Percentiles rank a stretch among this genome's conserved stretches.
Conservation (phyloP, 2,888 invertebrate genomes). For the Leuctra nigra region DNA sequence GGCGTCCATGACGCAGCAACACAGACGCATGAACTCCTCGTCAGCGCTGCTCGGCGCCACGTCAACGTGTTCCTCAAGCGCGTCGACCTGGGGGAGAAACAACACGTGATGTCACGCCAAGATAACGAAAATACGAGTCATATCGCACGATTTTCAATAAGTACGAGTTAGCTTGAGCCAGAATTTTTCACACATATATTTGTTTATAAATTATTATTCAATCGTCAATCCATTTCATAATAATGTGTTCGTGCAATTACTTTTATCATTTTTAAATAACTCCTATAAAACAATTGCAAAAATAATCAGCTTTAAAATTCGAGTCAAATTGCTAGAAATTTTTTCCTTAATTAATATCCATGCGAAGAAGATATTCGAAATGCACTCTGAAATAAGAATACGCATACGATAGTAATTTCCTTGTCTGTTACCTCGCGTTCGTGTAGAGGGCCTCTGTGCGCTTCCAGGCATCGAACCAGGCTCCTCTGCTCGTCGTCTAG, state of each 20-base stretch:
- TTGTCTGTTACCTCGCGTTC: conserved; percentile 50
- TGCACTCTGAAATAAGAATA: no score
- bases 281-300: no score
- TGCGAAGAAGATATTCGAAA: no score
- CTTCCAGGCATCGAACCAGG: conserved; percentile 48
- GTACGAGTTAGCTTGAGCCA: not conserved
- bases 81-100: conserved; percentile 40
- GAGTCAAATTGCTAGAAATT: no score
- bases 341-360: no score
- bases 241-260: no score
- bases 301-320: no score
- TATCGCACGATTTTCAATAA: no score
- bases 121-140: no score
- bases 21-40: conserved; percentile 49
- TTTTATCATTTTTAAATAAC: no score
- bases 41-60: conserved; percentile 50
- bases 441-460: conserved; percentile 48
- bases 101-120: not conserved
- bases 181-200: not conserved
- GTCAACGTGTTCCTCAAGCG: conserved; percentile 44
- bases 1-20: conserved; percentile 56
- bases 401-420: no score
- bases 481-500: conserved; percentile 42
- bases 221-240: not conserved
- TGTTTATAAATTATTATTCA: not conserved